These are phyloP conservation scores for Hypotaenidia okinawae DNA, from an alignment of 2,797 vertebrate genomes.

Conservation along the genomic window DNA sequence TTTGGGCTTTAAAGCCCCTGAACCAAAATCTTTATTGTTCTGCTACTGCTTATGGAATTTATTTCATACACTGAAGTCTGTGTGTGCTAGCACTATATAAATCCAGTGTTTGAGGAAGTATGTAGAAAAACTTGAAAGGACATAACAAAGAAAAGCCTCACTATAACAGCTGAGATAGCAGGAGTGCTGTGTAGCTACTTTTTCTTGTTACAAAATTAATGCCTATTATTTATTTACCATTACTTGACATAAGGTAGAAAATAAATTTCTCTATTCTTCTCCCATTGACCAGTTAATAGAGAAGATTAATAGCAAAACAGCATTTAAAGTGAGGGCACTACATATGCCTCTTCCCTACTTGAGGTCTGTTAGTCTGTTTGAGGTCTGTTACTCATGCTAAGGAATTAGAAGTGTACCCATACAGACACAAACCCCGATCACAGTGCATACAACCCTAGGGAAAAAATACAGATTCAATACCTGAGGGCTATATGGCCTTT, in stretches of 20 bases:
- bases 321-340: background rate
- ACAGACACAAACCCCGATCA: background rate
- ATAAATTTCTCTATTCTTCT: background rate
- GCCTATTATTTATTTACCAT: background rate
- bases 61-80: background rate
- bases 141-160: background rate
- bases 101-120: background rate
- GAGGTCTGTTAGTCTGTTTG: background rate
- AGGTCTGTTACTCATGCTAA: background rate
- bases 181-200: background rate
- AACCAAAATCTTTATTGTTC: background rate
- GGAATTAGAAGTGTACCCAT: slow-evolving; percentile 5
- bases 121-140: background rate
- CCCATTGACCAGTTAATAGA: background rate
- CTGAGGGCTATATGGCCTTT: background rate
- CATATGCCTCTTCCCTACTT: background rate
- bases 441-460: background rate
- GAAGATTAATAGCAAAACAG: background rate
- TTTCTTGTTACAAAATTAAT: background rate
- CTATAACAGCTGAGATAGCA: background rate
- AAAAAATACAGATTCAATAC: background rate
- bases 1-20: background rate
- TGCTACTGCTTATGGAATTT: background rate
- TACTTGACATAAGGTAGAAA: background rate
- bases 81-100: background rate